Conservation (phyloP, 1,140 invertebrate species). For the Cotesia glomerata region DNA sequence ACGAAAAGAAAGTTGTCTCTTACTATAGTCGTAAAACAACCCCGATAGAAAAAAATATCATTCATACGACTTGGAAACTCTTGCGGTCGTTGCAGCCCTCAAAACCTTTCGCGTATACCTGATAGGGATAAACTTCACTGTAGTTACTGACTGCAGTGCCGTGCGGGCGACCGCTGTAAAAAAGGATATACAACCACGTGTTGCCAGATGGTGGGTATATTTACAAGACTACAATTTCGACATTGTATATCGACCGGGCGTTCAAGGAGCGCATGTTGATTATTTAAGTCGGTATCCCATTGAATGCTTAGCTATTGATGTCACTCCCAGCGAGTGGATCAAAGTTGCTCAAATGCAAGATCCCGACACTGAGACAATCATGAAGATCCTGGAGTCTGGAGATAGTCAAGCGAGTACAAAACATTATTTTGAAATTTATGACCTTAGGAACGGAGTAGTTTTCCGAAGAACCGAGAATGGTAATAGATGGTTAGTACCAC, state of each 20-base stretch:
- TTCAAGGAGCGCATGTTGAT: constrained; percentile 48
- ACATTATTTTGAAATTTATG: constrained; percentile 27
- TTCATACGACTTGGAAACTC: constrained; percentile 52
- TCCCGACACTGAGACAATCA: constrained; percentile 23
- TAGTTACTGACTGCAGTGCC: constrained; percentile 52
- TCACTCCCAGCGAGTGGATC: constrained; percentile 26
- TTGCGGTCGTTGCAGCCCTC: constrained; percentile 44
- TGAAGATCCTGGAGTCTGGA: constrained; percentile 19
- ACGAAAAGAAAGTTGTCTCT: constrained; percentile 21
- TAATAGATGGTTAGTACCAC: constrained; percentile 42
- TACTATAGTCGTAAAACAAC: constrained; percentile 50
- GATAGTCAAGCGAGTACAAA: constrained; percentile 13
- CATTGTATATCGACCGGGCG: constrained; percentile 28
- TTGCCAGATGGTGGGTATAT: constrained; percentile 17
- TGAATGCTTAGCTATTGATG: constrained; percentile 16
- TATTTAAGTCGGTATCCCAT: constrained; percentile 46
- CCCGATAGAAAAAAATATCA: constrained; percentile 46
- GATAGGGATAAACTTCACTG: constrained; percentile 48
- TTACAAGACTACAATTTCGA: too few species aligned
- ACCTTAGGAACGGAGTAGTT: constrained; percentile 30
- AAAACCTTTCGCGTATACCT: constrained; percentile 50
- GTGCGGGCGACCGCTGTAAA: constrained; percentile 50
- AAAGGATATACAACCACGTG: constrained; percentile 44
- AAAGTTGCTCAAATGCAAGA: constrained; percentile 27
- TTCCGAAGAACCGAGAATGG: constrained; percentile 36